Base-by-base conservation (phyloP, 1,140 invertebrate species). In the Lucilia sericata region DNA sequence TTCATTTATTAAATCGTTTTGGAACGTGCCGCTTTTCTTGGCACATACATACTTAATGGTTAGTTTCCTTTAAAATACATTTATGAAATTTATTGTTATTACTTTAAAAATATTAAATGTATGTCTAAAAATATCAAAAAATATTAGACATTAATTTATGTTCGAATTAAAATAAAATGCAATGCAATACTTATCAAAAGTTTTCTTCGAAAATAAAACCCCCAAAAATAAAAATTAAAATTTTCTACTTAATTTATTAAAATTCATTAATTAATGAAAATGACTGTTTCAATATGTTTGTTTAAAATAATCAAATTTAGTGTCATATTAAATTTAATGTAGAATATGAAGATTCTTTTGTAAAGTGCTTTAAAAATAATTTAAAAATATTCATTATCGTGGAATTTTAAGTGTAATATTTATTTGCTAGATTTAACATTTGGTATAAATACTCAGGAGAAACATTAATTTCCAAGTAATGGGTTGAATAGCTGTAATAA, bases 11-110 rank as follows among this genome's bases (percentile, higher is more conserved):
- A 84, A 84, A 84, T 84, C 82, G 84, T 74, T 82, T 84, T 84
- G 84, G 84, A 84, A 84, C 84, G 84, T 84, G 84, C 84, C 84
- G 70, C 80, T 80, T 82, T 30, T 49, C 76, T 80, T 21, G 65
- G 65, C 65, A 70, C 76, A 80, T 80, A 70, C 76, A 80, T 80
- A 80, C 76, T 80, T 80, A 80, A 80, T 80, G 76, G 76, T 80
- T 80, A 80, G 42, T 80, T 80, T 80, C 36, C 76, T 80, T 80
- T 80, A 21, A 80, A 80, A 80, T 80, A 80, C 76, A 80, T 80
- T 80, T 80, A 25, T 49, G 19, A 80, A 80, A 80, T 80, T 80
- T 80, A 80, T 80, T 51, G 42, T 80, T 80, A 80, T 80, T 49
- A 80, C 76, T 82, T 82, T 82, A 17, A 82, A 82, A 70, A 60